Conservation (phyloP, 2,797 vertebrate genomes). For the Parotocinclus haroldoi region DNA sequence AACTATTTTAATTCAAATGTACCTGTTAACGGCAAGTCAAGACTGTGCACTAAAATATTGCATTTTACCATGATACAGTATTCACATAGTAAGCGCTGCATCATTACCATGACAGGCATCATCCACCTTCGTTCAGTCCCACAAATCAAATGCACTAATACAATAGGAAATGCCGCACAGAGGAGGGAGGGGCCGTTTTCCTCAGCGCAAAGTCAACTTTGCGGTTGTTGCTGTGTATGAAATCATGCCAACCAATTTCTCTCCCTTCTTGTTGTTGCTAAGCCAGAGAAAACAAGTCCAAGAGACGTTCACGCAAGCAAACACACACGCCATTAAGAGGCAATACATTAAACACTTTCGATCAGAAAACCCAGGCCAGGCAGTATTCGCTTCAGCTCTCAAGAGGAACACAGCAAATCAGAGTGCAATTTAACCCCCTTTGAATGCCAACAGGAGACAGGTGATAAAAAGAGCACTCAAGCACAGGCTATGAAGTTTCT, state of each 20-base stretch:
- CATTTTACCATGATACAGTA: neutral
- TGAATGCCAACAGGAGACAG: slow-evolving; percentile 87
- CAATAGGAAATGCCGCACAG: slow-evolving; percentile 49
- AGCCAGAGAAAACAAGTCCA: slow-evolving; percentile 61
- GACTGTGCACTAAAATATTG: neutral
- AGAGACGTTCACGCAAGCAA: slow-evolving; percentile 69
- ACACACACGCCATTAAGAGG: slow-evolving; percentile 81
- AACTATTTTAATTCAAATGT: neutral
- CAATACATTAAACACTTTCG: slow-evolving; percentile 89
- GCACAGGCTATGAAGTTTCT: slow-evolving; percentile 83
- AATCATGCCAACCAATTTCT: slow-evolving; percentile 65
- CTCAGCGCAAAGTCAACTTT: slow-evolving; percentile 73
- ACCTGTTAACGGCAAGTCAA: slow-evolving; percentile 39
- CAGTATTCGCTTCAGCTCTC: slow-evolving; percentile 87
- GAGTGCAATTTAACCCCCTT: slow-evolving; percentile 84
- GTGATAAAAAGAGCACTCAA: slow-evolving; percentile 87
- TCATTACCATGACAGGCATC: slow-evolving; percentile 8
- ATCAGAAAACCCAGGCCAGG: slow-evolving; percentile 80
- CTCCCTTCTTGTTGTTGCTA: neutral
- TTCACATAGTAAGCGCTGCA: slow-evolving; percentile 22
- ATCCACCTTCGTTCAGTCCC: slow-evolving; percentile 32
- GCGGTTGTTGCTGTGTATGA: slow-evolving; percentile 67
- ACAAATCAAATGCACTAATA: slow-evolving; percentile 41
- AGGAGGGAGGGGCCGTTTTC: slow-evolving; percentile 47
- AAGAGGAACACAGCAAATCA: slow-evolving; percentile 85